Base-by-base conservation (phyloP, 2,888 invertebrate genomes). In the Orgyia antiqua region DNA sequence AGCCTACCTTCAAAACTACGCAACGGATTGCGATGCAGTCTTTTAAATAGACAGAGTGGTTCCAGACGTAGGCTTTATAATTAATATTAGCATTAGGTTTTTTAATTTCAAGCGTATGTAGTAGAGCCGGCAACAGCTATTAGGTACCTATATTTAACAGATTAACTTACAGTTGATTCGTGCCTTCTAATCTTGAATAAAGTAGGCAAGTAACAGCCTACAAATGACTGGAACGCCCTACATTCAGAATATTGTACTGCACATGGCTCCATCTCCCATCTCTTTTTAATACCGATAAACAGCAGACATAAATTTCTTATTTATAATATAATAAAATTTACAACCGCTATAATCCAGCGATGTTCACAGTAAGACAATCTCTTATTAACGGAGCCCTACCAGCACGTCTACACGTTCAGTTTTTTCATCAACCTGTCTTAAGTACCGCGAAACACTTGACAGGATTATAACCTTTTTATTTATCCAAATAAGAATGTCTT, bases 241-340 rank as follows among this genome's bases (percentile, higher is more conserved):
- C 42, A 52, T 47, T 39, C 41, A 20, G 29, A 15, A n/a, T 23
- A 13, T 43, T 36, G 40, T 29, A 28, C 34, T 46, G 44, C 51
- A 53, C 42, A 54, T 42, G 46, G 48, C 45, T 45, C 34, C 36
- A 43, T 44, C 39, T 29, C 42, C 53, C 49, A 58, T 57, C 51
- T 53, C 50, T 41, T 51, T 50, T 54, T 52, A 51, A 51, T 55
- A 51, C 57, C 62, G 52, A 70, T 69, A 67, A 68, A 68, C 62
- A 41, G 45, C 33, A 36, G 45, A 58, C 70, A 77, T 77, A 76
- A 77, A 77, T 74, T 57, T 59, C 61, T 64, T 73, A 79, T 82
- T 80, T 80, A 80, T 75, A 73, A 71, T 75, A 68, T 69, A 77
- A 82, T 82, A 79, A 82, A 83, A 68, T 82, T 73, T 78, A 83